Base-by-base conservation (phyloP, 2,888 invertebrate genomes). In the Sceliomorpha sp. region DNA sequence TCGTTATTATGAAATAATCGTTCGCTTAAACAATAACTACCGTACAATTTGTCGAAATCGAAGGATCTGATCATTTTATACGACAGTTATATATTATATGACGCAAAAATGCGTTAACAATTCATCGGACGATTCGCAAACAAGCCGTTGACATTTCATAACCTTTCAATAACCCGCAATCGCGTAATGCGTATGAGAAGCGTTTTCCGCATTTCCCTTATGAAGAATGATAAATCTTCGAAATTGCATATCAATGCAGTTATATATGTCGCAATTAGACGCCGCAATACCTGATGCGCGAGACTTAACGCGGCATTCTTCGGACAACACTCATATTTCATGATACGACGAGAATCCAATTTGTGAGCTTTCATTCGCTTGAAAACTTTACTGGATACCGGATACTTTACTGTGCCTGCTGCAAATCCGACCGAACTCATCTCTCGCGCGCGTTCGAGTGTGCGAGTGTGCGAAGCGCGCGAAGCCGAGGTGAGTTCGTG, bases 361-460 rank as follows among this genome's bases (percentile, higher is more conserved):
- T 63, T 63, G 55, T 36, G 55, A 55, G 63, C 55, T 55, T 63
- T 63, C 63, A 55, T 55, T 63, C 48, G 55, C n/a, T 48, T 63
- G 48, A 47, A 63, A 63, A 63, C 39, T 55, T 48, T 48, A 55
- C 48, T 48, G 36, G 53, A 55, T 55, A 63, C 63, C 63, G 55
- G 63, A 55, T 63, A 55, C 63, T 63, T 62, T 51, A 60, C 55
- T 67, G 48, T 55, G 24, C n/a, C n/a, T n/a, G 32, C 37, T 47
- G 44, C 42, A 51, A 62, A 36, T 69, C 47, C 51, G 42, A 26
- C 36, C 44, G 47, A 56, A 44, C 68, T 63, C 58, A 62, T 69
- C 62, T 39, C 31, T 40, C 36, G 51, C 13, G 27, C 39, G 45
- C 50, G 27, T 50, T 50, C 32, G 44, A 42, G 36, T 34, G 50